Percentiles rank a stretch among this genome's conserved stretches.
phyloP scores from a whole-genome alignment of 1,140 invertebrate species.

The Leptonema lineaticorne region DNA sequence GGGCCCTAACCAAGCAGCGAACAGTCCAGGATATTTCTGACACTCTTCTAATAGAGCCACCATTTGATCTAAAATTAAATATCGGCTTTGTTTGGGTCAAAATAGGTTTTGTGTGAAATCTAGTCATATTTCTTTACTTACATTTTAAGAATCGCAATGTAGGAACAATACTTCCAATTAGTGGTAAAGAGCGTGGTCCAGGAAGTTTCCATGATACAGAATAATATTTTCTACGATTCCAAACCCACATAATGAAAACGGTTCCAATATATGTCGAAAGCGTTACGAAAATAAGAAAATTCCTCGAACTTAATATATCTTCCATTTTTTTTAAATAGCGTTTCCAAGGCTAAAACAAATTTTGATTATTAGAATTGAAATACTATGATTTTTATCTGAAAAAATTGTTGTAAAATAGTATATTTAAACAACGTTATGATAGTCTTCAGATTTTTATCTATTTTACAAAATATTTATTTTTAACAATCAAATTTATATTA shows the following conservation, averaged over 20 bases:
- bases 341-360: too few species aligned
- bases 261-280: not conserved
- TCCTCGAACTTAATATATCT: not conserved
- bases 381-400: too few species aligned
- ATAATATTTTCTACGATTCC: constrained; percentile 2
- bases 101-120: not conserved
- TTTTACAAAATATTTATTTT: too few species aligned
- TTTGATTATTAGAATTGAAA: too few species aligned
- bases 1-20: not conserved
- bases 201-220: not conserved
- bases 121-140: not conserved
- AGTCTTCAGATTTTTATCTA: too few species aligned
- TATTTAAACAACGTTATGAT: too few species aligned
- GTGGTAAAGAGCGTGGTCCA: not conserved
- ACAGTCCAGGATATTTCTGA: constrained; percentile 10
- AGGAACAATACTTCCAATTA: not conserved
- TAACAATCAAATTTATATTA: too few species aligned
- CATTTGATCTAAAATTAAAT: not conserved
- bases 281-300: not conserved
- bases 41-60: not conserved
- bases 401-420: too few species aligned
- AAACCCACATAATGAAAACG: constrained; percentile 10
- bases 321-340: too few species aligned
- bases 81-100: too few species aligned
- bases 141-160: not conserved